Evolutionary conservation across 2,113 vertebrate genomes (phyloP).

Genomic region (Ancistrus triradiatus): DNA sequence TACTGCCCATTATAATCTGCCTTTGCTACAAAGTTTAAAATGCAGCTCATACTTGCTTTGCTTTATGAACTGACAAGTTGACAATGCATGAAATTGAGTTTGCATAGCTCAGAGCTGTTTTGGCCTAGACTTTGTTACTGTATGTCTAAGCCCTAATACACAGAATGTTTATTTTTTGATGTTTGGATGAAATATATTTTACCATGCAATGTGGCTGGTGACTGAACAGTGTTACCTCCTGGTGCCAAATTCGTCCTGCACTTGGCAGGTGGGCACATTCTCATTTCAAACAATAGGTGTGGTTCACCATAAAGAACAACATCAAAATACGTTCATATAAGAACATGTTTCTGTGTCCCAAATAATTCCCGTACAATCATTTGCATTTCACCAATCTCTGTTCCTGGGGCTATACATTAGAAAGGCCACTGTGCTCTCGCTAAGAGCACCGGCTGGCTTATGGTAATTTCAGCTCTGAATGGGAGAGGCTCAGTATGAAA

Average conservation of each 20-base stretch:
- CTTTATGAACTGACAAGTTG: not conserved
- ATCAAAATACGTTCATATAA: too few relatives aligned
- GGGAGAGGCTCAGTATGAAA: slow-evolving; percentile 12
- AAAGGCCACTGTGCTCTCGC: slow-evolving; percentile 34
- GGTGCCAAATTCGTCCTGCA: not conserved
- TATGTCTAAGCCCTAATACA: too few relatives aligned
- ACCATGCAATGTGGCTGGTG: not conserved
- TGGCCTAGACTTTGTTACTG: too few relatives aligned
- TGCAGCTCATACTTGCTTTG: not conserved
- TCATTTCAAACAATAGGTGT: not conserved
- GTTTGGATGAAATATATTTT: too few relatives aligned
- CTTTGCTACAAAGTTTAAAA: slow-evolving; percentile 37
- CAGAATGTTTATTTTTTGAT: too few relatives aligned
- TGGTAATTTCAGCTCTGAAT: slow-evolving; percentile 37
- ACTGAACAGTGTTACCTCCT: not conserved
- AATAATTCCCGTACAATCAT: slow-evolving; percentile 20
- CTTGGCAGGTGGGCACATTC: not conserved
- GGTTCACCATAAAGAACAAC: not conserved
- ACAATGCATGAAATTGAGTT: not conserved
- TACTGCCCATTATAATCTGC: too few relatives aligned
- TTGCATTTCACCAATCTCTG: slow-evolving; percentile 15
- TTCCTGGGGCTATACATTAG: slow-evolving; percentile 30
- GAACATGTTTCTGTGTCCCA: slow-evolving; percentile 7
- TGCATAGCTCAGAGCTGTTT: not conserved
- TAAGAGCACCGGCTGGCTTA: slow-evolving; percentile 34